Base-by-base conservation (phyloP, 2,888 invertebrate species). In the Cephus pygmeus region DNA sequence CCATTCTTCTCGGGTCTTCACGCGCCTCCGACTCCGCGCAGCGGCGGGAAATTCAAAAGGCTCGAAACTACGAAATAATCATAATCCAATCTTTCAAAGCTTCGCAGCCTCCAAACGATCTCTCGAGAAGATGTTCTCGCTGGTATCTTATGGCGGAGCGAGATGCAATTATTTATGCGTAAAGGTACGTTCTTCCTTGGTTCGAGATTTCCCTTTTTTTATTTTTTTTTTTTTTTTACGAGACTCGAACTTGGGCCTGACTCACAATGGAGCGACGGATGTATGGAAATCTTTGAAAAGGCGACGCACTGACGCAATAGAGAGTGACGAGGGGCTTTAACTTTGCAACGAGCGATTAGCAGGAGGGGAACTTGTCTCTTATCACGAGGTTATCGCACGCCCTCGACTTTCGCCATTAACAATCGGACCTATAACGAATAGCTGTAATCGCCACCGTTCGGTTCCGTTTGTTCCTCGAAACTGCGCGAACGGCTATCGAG, bases 391-490 rank as follows among this genome's bases (percentile, higher is more conserved):
- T 86, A 87, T 86, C 85, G 83, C 83, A 82, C 85, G 86, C 83
- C 79, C 86, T 81, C 87, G 86, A 84, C 86, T 85, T 87, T 85
- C 83, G 82, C 83, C 82, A 82, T 85, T 84, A 84, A 84, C 81
- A 86, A 86, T 86, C 73, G 34, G 73, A 34, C n/a, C 36, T 35
- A 30, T 15, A 33, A 69, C n/a, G n/a, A 69, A 9, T 30, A 1
- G 30, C 33, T 3, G 12, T 15, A 36, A 73, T 71, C 76, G 71
- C 4, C 34, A 40, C 15, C 15, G 40, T 15, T 15, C 15, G 40
- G 40, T 40, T 40, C 40, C 40, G 4, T 6, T 15, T 40, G 40
- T 40, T 40, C 40, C 6, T 40, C 6, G 40, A 15, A 40, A 40
- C 6, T 15, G 15, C 15, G 40, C 15, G 40, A 40, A 6, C 6